These are phyloP conservation scores for Mythimna pallens DNA, from an alignment of 2,888 invertebrate genomes.

Conservation along the genomic window DNA sequence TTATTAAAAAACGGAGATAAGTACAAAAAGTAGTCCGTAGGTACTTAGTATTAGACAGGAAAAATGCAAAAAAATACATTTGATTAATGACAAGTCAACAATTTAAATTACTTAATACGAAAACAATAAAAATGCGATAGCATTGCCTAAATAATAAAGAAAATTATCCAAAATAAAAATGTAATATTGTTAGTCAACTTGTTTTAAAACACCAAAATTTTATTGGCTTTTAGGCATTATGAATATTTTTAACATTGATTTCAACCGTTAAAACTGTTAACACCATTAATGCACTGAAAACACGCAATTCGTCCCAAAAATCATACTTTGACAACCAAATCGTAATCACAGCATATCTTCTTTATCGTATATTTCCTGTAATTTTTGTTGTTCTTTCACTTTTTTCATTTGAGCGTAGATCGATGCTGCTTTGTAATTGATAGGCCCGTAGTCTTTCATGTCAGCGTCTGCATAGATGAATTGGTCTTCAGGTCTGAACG, in stretches of 20 bases:
- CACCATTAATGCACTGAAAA: constrained; percentile 32
- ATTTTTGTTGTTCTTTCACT: constrained; percentile 88
- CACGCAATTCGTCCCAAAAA: constrained; percentile 23
- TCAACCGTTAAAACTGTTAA: constrained; percentile 3
- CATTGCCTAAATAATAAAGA: constrained; percentile 33
- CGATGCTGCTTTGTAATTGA: constrained; percentile 97
- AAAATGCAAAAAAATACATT: constrained; percentile 32
- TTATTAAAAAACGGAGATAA: constrained; percentile 5
- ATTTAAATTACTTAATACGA: constrained; percentile 40
- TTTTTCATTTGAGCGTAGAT: constrained; percentile 95
- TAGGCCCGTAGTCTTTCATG: constrained; percentile 97
- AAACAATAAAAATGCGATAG: constrained; percentile 36
- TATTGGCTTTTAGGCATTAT: constrained; percentile 30
- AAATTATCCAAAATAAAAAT: constrained; percentile 14
- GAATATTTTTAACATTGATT: constrained; percentile 30
- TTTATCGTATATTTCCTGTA: constrained; percentile 86
- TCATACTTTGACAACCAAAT: constrained; percentile 58
- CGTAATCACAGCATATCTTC: constrained; percentile 82
- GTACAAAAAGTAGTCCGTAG: neutral
- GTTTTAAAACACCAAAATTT: constrained; percentile 35
- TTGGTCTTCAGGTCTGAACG: constrained; percentile 94
- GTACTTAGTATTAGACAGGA: neutral
- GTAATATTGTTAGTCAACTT: constrained; percentile 21
- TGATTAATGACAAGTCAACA: constrained; percentile 49
- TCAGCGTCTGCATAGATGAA: constrained; percentile 97